Evolutionary conservation across 2,797 vertebrate species (phyloP), one percentile per base, ranked within the genome.

Genomic region (Oceanodroma leucorhoa): DNA sequence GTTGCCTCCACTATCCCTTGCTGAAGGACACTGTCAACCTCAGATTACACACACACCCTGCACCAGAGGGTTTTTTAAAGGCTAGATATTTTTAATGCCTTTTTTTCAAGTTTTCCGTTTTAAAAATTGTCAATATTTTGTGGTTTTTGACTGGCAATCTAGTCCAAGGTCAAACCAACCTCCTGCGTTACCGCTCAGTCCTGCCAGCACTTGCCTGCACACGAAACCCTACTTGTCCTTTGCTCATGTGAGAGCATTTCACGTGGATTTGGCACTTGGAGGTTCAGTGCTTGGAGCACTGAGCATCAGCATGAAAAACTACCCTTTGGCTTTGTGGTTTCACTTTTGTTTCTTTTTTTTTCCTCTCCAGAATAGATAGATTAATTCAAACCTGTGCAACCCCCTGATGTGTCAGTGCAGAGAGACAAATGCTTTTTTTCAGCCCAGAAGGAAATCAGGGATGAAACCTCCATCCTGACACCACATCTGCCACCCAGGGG

Each of bases 31-130:
- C 8, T 8, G 17, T 26, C 67, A 66, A 1, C 7, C 24, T 53
- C 48, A 67, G 27, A 38, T 69, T 50, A 67, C 53, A 53, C 6
- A 21, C 41, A n/a, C n/a, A 30, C 17, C 32, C 34, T 78, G 50
- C 2, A 0, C 3, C 26, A 50, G 18, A 9, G 19, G 10, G 0
- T 0, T 29, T 53, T 0, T 29, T 53, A 90, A 57, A 50, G 8
- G 30, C 2, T 6, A 14, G 16, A 21, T 0, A 1, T 26, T 46
- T 83, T 48, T 15, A 18, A 20, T 19, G 34, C 5, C 3, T 8
- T 19, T 24, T 66, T 26, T 5, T 3, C 12, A 61, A n/a, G 9
- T 34, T 50, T 50, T 36, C 23, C 3, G 3, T 24, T 67, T 82
- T n/a, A 5, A 13, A 60, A 84, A 9, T 4, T 10, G 14, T 72